These are phyloP conservation scores for Neodontobutis hainanensis DNA, from an alignment of 2,113 vertebrate genomes.

Conservation along the genomic window DNA sequence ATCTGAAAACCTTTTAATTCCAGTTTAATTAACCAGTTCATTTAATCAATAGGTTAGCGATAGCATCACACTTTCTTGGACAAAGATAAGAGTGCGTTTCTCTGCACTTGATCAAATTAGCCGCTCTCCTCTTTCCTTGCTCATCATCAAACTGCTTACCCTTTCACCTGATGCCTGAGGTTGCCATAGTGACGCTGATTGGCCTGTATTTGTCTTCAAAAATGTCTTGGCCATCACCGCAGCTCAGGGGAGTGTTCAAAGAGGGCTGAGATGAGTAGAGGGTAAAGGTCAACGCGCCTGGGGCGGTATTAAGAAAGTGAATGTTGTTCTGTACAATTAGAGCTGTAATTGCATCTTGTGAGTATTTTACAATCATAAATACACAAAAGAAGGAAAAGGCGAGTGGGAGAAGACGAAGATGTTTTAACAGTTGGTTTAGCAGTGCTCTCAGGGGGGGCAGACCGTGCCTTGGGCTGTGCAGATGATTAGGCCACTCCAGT, in stretches of 20 bases:
- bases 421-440: conserved; percentile 67
- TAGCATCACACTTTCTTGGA: conserved; percentile 29
- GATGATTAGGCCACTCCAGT: conserved; percentile 74
- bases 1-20: conserved; percentile 34
- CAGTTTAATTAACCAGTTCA: conserved; percentile 32
- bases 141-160: conserved; percentile 44
- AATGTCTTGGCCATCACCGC: conserved; percentile 32
- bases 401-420: conserved; percentile 14
- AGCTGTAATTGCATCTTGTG: conserved; percentile 7
- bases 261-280: conserved; percentile 35
- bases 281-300: conserved; percentile 29
- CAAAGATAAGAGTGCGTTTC: conserved; percentile 39
- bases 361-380: not conserved
- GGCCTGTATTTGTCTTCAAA: conserved; percentile 62
- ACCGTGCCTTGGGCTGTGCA: conserved; percentile 67
- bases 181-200: conserved; percentile 74
- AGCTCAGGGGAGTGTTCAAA: conserved; percentile 24
- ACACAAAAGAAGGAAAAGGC: conserved; percentile 12
- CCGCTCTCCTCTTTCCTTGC: conserved; percentile 27
- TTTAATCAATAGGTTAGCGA: conserved; percentile 43
- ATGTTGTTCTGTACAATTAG: not conserved
- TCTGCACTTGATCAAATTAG: conserved; percentile 55
- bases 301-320: conserved; percentile 3
- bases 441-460: conserved; percentile 56
- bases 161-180: conserved; percentile 70